These are phyloP conservation scores for Forbesichthys papilliferus DNA, from an alignment of 2,113 vertebrate genomes.

Conservation along the genomic window DNA sequence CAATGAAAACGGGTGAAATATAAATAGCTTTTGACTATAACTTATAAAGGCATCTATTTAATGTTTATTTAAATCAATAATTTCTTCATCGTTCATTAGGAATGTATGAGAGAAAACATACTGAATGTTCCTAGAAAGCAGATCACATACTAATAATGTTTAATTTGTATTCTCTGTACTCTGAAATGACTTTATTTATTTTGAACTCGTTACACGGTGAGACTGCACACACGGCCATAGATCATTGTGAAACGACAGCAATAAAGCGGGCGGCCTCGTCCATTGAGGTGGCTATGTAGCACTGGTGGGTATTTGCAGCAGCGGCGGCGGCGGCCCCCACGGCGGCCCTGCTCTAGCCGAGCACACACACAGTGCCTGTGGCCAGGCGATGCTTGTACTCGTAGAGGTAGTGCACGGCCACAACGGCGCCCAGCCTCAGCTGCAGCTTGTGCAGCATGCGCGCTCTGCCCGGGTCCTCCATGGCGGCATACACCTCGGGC, in stretches of 20 bases:
- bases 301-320: neutral
- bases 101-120: neutral
- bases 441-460: constrained; percentile 74
- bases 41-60: too few relatives aligned
- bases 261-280: constrained; percentile 19
- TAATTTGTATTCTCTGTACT: constrained; percentile 17
- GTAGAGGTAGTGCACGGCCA: constrained; percentile 72
- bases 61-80: too few relatives aligned
- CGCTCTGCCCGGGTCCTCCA: constrained; percentile 71
- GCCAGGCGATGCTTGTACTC: constrained; percentile 78
- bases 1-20: constrained; percentile 7
- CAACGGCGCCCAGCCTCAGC: constrained; percentile 64
- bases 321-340: too few relatives aligned
- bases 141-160: neutral
- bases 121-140: neutral
- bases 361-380: constrained; percentile 74
- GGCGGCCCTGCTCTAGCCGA: constrained; percentile 48
- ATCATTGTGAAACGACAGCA: constrained; percentile 27
- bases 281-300: constrained; percentile 5
- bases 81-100: too few relatives aligned
- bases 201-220: neutral
- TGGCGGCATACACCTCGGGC: constrained; percentile 72
- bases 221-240: constrained; percentile 15
- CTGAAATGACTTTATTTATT: constrained; percentile 36
- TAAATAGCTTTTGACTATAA: neutral